Evolutionary conservation across 1,140 invertebrate genomes (phyloP), one percentile per base, ranked within the genome.

Genomic region (Pseudachorutes palmiensis): DNA sequence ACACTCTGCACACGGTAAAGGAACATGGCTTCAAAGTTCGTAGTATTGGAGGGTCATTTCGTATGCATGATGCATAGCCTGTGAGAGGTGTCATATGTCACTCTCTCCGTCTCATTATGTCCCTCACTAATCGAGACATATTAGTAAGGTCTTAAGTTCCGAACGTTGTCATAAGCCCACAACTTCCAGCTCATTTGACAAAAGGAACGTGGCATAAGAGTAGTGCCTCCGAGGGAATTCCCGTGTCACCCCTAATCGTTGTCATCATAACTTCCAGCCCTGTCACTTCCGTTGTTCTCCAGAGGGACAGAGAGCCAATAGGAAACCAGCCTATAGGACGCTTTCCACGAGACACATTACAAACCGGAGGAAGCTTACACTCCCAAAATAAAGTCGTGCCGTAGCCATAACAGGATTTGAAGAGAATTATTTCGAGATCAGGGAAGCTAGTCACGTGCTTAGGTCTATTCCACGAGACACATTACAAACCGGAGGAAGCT

Each of bases 341-440:
- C n/a, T n/a, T n/a, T n/a, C n/a, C n/a, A n/a, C n/a, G n/a, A n/a
- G n/a, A n/a, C n/a, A n/a, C n/a, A n/a, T n/a, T n/a, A n/a, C n/a
- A n/a, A n/a, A n/a, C n/a, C n/a, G n/a, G n/a, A n/a, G n/a, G n/a
- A n/a, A n/a, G 19, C 36, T 45, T 45, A 12, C 36, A n/a, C n/a
- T n/a, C 36, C 36, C 36, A 45, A 45, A 45, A 45, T 45, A 45
- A 45, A 45, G 36, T 9, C 36, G 9, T 45, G 9, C 36, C 9
- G 19, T 12, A 19, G 9, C 19, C 36, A 19, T 45, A 55, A 24
- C 24, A 55, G 24, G 24, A 55, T 55, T 55, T 55, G 36, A 55
- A 24, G 51, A 55, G 58, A 60, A 57, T 57, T 57, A 19, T 5
- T 57, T 57, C 51, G 3, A 28, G 30, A 60, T 60, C 29, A 26